A percentile compares a stretch with the other conserved stretches of the same genome.
Evolutionary conservation across 2,797 vertebrate genomes (phyloP).

Genomic region (Silurus lanzhouensis): DNA sequence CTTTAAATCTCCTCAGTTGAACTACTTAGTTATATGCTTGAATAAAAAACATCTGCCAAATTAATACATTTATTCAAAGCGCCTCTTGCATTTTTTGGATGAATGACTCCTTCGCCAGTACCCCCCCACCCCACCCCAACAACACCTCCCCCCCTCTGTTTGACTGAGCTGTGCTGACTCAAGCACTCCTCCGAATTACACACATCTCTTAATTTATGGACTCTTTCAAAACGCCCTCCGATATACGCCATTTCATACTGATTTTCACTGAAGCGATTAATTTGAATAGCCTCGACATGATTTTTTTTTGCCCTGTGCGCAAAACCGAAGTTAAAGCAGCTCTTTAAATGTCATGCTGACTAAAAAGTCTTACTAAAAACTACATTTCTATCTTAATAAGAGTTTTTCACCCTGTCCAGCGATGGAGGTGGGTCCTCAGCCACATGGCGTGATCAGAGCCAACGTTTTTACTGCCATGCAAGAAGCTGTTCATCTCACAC

Average conservation of each 20-base stretch:
- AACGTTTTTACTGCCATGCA: slow-evolving; percentile 75
- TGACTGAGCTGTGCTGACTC: slow-evolving; percentile 30
- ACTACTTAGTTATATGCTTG: not conserved
- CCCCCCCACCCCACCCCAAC: no score
- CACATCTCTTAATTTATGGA: slow-evolving; percentile 43
- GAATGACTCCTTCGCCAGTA: slow-evolving; percentile 9
- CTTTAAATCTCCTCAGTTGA: not conserved
- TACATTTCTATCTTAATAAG: not conserved
- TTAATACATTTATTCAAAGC: slow-evolving; percentile 11
- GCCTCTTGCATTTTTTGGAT: slow-evolving; percentile 1
- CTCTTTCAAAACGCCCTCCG: not conserved
- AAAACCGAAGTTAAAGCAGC: not conserved
- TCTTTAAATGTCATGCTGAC: not conserved
- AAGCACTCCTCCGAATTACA: slow-evolving; percentile 35
- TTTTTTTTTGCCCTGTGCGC: slow-evolving; percentile 15
- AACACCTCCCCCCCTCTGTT: not conserved
- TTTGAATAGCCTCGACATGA: not conserved
- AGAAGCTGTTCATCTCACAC: slow-evolving; percentile 68
- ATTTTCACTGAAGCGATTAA: slow-evolving; percentile 12
- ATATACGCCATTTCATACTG: slow-evolving; percentile 5
- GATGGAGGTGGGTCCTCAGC: slow-evolving; percentile 84
- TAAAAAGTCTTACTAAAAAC: slow-evolving; percentile 7
- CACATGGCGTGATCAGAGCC: slow-evolving; percentile 80
- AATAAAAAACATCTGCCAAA: slow-evolving; percentile 11
- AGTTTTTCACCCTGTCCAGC: slow-evolving; percentile 59